These are phyloP conservation scores for Acrocephalus scirpaceus DNA, from an alignment of 2,797 vertebrate species.

Conservation along the genomic window DNA sequence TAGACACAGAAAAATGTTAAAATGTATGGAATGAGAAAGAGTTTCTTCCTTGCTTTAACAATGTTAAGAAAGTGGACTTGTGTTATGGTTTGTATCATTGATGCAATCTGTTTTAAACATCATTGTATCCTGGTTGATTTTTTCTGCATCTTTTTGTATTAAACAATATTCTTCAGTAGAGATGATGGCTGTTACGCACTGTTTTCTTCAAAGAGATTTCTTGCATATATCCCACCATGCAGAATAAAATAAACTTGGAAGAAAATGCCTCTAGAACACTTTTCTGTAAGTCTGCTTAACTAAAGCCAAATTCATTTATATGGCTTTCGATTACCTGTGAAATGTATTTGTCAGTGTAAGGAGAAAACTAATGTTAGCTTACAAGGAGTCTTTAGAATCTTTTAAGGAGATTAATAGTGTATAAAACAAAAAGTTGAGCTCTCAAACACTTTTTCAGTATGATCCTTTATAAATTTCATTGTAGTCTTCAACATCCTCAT, in stretches of 20 bases:
- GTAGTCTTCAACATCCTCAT: not conserved
- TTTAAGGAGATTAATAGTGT: not conserved
- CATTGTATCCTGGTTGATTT: not conserved
- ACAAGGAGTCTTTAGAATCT: not conserved
- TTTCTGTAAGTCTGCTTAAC: not conserved
- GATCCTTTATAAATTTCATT: not conserved
- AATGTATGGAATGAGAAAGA: not conserved
- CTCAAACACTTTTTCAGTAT: not conserved
- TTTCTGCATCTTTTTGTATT: not conserved
- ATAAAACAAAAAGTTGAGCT: not conserved
- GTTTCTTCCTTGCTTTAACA: not conserved
- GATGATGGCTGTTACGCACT: not conserved
- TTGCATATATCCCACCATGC: not conserved
- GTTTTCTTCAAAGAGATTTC: not conserved
- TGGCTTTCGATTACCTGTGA: not conserved
- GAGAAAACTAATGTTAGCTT: not conserved
- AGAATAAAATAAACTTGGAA: not conserved
- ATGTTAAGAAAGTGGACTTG: not conserved
- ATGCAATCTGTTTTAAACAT: conserved; percentile 10
- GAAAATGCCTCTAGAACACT: not conserved
- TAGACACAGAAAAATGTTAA: conserved; percentile 30
- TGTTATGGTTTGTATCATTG: not conserved
- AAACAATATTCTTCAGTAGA: not conserved
- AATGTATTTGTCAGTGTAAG: not conserved
- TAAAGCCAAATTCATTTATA: not conserved